phyloP scores from a whole-genome alignment of 2,113 vertebrate species.

The Chionis minor region DNA sequence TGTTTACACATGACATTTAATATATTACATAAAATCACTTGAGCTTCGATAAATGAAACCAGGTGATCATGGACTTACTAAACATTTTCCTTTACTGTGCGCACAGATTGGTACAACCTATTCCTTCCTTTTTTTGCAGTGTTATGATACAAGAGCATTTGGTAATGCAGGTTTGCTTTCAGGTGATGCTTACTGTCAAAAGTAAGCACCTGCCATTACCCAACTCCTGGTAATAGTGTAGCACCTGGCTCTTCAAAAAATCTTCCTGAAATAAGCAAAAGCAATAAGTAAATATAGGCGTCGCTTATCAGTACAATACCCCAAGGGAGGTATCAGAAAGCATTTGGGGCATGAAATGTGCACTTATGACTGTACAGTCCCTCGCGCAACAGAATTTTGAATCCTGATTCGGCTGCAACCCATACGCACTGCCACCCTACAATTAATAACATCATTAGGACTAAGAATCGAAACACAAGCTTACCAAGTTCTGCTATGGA shows the following conservation, averaged over 20 bases:
- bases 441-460: background rate
- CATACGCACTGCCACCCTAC: background rate
- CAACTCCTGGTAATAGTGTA: background rate
- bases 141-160: background rate
- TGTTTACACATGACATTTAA: background rate
- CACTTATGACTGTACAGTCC: background rate
- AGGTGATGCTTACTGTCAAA: background rate
- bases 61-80: background rate
- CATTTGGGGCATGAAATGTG: background rate
- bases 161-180: background rate
- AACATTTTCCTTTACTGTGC: background rate
- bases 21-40: background rate
- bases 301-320: background rate
- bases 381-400: background rate
- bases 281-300: background rate
- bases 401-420: background rate
- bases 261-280: background rate
- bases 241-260: background rate
- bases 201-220: background rate
- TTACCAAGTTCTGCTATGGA: background rate
- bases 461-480: background rate
- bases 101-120: fast-evolving
- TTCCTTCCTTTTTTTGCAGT: background rate
- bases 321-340: background rate
- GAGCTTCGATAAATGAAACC: background rate